phyloP scores from a whole-genome alignment of 2,888 invertebrate species.

The Minunthozetes semirufus region DNA sequence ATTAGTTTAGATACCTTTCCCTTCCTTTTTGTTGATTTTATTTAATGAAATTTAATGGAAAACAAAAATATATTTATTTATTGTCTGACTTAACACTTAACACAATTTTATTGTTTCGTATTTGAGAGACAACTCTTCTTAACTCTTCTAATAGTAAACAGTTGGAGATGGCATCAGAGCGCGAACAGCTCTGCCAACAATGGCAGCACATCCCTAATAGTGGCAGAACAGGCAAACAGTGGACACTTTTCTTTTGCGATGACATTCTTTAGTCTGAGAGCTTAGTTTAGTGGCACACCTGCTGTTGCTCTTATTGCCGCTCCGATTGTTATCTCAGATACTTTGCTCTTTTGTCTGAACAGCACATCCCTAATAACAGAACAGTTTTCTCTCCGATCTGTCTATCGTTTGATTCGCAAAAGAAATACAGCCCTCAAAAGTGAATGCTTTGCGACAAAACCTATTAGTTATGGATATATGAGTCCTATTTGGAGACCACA shows the following conservation, averaged over 20 bases:
- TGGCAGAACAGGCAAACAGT: too few relatives aligned
- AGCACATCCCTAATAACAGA: background rate
- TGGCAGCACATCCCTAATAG: too few relatives aligned
- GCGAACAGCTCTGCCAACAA: too few relatives aligned
- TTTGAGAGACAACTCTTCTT: too few relatives aligned
- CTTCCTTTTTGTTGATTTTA: too few relatives aligned
- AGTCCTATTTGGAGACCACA: background rate
- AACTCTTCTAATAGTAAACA: too few relatives aligned
- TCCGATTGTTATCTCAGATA: background rate
- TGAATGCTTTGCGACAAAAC: slow-evolving; percentile 2
- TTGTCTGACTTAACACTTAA: too few relatives aligned
- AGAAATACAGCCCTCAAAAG: background rate
- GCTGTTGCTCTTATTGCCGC: slow-evolving; percentile 6
- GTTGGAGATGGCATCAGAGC: too few relatives aligned
- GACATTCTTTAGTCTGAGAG: background rate
- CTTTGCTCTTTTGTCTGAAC: background rate
- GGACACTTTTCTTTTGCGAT: background rate
- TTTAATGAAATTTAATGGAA: too few relatives aligned
- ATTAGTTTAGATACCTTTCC: too few relatives aligned
- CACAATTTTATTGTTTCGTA: too few relatives aligned
- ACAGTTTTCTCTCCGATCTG: background rate
- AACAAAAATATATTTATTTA: too few relatives aligned
- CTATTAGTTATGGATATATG: background rate
- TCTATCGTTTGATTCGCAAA: background rate
- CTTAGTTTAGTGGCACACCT: background rate